Percentiles rank a stretch among this genome's conserved stretches.
Conservation (phyloP, 2,113 vertebrate species). For the Polypterus bichir region DNA sequence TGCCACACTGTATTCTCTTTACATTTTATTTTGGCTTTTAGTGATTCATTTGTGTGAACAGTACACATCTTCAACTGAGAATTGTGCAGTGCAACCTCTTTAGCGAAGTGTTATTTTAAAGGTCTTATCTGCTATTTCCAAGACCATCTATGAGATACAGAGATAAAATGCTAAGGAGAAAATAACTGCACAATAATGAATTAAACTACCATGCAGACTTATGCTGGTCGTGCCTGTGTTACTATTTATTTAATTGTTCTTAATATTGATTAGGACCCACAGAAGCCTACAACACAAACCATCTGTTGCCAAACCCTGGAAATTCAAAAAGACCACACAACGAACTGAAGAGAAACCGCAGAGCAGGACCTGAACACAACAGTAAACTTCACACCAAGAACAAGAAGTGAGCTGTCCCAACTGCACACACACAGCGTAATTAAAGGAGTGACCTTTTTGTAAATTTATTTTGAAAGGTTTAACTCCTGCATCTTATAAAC, state of each 20-base stretch:
- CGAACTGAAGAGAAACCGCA: neutral
- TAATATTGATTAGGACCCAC: slow-evolving; percentile 3
- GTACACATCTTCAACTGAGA: no score
- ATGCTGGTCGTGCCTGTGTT: neutral
- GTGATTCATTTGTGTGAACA: no score
- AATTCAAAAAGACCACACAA: slow-evolving; percentile 16
- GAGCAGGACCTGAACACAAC: neutral
- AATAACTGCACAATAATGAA: neutral
- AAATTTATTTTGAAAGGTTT: neutral
- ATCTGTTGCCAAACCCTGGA: slow-evolving; percentile 15
- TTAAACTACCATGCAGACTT: neutral
- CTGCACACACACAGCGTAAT: neutral
- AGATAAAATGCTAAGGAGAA: neutral
- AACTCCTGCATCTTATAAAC: neutral
- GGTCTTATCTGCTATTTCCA: no score
- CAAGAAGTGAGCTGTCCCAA: neutral
- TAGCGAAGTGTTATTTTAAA: neutral
- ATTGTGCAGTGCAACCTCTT: no score
- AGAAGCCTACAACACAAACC: slow-evolving; percentile 3
- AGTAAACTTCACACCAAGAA: neutral
- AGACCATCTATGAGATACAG: neutral
- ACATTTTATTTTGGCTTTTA: no score
- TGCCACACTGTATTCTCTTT: no score
- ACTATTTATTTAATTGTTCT: neutral
- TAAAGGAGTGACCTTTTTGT: neutral